Evolutionary conservation across 2,888 invertebrate genomes (phyloP).

Genomic region (Eugnorisma glareosa): DNA sequence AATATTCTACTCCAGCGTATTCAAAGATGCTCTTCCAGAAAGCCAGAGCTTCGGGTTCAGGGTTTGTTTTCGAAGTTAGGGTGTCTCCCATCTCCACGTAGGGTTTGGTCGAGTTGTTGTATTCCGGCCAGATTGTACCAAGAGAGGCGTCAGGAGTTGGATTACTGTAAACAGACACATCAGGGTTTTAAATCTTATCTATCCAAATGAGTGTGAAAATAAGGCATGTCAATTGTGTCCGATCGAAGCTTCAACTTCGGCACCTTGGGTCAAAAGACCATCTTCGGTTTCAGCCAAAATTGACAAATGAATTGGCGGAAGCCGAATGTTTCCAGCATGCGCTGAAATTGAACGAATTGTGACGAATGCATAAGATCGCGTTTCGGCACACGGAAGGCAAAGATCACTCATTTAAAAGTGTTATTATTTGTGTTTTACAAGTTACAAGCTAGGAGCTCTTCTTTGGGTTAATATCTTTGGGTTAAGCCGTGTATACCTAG

Average conservation of each 20-base stretch:
- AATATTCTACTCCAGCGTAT: constrained; percentile 60
- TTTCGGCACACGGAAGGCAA: background rate
- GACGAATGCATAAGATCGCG: background rate
- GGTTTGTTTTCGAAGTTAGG: constrained; percentile 64
- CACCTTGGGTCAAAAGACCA: no score
- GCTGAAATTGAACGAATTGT: background rate
- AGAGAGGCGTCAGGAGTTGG: constrained; percentile 79
- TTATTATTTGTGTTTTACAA: background rate
- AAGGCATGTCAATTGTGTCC: background rate
- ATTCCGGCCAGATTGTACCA: constrained; percentile 77
- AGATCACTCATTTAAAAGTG: background rate
- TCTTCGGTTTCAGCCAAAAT: background rate
- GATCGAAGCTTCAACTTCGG: no score
- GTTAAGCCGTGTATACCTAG: no score
- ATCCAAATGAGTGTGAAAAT: background rate
- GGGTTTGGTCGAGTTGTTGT: constrained; percentile 64
- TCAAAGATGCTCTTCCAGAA: constrained; percentile 77
- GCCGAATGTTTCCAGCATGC: background rate
- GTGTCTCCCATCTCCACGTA: constrained; percentile 78
- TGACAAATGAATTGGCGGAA: background rate
- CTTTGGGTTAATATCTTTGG: no score
- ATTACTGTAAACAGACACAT: constrained; percentile 71
- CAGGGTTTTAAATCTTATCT: background rate
- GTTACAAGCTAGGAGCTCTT: no score
- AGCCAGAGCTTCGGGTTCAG: constrained; percentile 65